Evolutionary conservation across 1,140 invertebrate species (phyloP), one percentile per base, ranked within the genome.

Genomic region (Amyelois transitella): DNA sequence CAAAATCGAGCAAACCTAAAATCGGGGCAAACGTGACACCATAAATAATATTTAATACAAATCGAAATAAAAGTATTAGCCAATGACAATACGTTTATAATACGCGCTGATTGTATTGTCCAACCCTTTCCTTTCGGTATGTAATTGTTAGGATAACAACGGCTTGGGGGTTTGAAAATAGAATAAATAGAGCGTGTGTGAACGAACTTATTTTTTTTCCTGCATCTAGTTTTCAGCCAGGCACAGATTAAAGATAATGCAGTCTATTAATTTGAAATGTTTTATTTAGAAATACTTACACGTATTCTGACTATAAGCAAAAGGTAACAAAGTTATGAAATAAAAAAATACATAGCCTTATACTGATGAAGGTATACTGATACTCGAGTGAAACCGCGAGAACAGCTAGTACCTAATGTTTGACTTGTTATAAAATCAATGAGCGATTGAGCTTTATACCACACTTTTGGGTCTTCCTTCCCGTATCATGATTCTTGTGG

Each of bases 1-100:
- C 19, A 48, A 19, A 48, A 21, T 48, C 5, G 18, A 48, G 21
- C 45, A 48, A 21, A 48, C 20, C 19, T 48, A 48, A 48, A 48
- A 21, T 48, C 45, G 45, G 10, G 10, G 21, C 45, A 48, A 19
- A 48, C 20, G 4, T 6, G 19, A 48, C 19, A 19, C 45, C 18
- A 48, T 48, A 48, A 48, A 48, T 48, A 48, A 48, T 48, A 48
- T 48, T 48, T 48, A 19, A 21, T 48, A 48, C 45, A 48, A 48
- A 21, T 48, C 18, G 18, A 21, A 19, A 21, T 48, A 19, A 48
- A 48, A 48, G 19, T 20, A 21, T 21, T 20, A 48, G 8, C 12
- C n/a, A 14, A 10, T 6, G 45, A 48, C 45, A 48, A 48, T 48
- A 21, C 45, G 19, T 21, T 22, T 48, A 48, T 48, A 48, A 48